Evolutionary conservation across 35 echinoderm and acorn worm species (phyloP).

Genomic region (Heliocidaris erythrogramma): DNA sequence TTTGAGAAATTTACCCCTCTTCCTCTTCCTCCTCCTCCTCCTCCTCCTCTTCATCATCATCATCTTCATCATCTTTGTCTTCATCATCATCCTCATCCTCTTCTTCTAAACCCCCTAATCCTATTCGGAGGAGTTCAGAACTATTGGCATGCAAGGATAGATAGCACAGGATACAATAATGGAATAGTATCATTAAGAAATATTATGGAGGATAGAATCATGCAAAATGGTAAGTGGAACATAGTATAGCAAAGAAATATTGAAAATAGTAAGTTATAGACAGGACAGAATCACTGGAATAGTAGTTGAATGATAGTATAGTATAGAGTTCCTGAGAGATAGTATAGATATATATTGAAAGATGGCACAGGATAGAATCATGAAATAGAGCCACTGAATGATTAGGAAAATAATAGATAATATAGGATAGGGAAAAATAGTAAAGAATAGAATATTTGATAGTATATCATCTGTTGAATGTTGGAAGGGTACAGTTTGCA

Average conservation of each 20-base stretch:
- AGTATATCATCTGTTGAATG: no score
- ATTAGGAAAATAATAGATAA: not conserved
- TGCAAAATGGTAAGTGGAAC: no score
- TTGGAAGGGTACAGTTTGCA: no score
- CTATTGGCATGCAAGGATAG: constrained; percentile 35
- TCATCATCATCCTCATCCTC: not conserved
- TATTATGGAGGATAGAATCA: not conserved
- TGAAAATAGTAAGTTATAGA: no score
- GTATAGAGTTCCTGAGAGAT: not conserved
- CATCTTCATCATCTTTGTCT: not conserved
- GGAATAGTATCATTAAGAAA: not conserved
- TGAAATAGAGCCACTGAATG: not conserved
- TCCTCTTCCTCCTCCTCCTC: constrained; percentile 3
- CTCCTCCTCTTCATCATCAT: not conserved
- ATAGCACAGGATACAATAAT: not conserved
- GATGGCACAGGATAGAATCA: not conserved
- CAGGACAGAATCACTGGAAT: no score
- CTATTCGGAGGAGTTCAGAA: not conserved
- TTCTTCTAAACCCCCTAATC: constrained; percentile 38
- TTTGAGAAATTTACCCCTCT: constrained; percentile 23
- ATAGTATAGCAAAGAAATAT: no score
- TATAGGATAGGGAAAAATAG: no score
- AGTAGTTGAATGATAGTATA: no score
- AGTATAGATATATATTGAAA: not conserved
- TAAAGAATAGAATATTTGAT: no score